Percentiles rank a stretch among this genome's conserved stretches.
Conservation (phyloP, 2,113 vertebrate species). For the Malaclemys terrapin region DNA sequence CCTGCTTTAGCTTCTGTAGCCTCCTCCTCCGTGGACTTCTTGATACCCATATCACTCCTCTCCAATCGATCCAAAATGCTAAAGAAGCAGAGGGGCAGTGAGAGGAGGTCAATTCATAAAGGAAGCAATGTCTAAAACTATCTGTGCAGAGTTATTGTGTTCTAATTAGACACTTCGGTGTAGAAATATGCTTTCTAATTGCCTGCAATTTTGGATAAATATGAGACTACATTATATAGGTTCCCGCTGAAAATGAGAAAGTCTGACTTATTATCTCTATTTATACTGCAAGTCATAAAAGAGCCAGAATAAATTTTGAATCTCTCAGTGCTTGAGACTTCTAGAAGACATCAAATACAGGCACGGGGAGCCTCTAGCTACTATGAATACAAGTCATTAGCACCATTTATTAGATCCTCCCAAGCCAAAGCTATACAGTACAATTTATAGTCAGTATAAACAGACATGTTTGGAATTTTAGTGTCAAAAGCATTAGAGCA, state of each 20-base stretch:
- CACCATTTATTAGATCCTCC: conserved; percentile 29
- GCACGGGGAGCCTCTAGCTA: conserved; percentile 3
- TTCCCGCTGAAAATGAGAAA: conserved; percentile 4
- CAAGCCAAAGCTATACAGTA: background rate
- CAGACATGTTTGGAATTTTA: conserved; percentile 26
- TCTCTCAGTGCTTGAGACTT: background rate
- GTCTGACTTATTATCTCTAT: conserved; percentile 8
- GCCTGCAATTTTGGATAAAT: conserved; percentile 16
- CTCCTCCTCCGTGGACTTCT: background rate
- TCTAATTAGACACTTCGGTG: background rate
- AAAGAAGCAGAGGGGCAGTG: conserved; percentile 36
- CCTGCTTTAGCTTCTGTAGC: background rate
- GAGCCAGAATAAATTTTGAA: conserved; percentile 39
- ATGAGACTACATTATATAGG: conserved; percentile 8
- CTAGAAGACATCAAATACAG: background rate
- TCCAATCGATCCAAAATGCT: background rate
- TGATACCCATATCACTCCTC: background rate
- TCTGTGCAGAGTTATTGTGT: background rate
- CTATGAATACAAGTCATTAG: conserved; percentile 16
- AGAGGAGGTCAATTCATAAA: background rate
- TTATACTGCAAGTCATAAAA: conserved; percentile 33
- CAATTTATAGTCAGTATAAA: conserved; percentile 2
- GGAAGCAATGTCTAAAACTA: conserved; percentile 20
- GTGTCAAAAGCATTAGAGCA: conserved; percentile 4
- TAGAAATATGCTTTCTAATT: conserved; percentile 42